Evolutionary conservation across 2,888 invertebrate genomes (phyloP).

Genomic region (Nesidiocoris tenuis): DNA sequence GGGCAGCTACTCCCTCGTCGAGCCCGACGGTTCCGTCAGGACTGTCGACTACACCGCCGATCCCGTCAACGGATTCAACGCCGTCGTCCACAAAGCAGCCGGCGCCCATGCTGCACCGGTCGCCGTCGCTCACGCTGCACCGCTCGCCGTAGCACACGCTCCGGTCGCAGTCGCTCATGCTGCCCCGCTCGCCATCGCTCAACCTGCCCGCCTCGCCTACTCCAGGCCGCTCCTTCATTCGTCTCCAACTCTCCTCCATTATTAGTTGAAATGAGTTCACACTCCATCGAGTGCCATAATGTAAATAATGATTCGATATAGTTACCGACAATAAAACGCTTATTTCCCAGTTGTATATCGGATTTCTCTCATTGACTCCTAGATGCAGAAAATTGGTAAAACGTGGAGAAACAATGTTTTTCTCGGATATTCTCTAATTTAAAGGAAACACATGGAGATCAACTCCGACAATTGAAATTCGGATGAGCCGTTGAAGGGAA

Average conservation of each 20-base stretch:
- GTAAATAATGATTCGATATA: background rate
- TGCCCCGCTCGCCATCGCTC: conserved; percentile 35
- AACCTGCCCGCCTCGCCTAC: conserved; percentile 34
- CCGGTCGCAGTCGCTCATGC: conserved; percentile 25
- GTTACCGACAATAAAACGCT: conserved; percentile 25
- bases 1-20: conserved; percentile 36
- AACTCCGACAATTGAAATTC: too few relatives aligned
- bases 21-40: conserved; percentile 35
- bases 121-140: conserved; percentile 33
- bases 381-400: too few relatives aligned
- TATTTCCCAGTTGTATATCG: too few relatives aligned
- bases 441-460: too few relatives aligned
- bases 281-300: background rate
- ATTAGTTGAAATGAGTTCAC: conserved; percentile 6
- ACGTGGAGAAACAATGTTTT: too few relatives aligned
- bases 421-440: too few relatives aligned
- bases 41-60: conserved; percentile 37
- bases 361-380: too few relatives aligned
- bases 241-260: conserved; percentile 9
- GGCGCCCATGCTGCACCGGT: conserved; percentile 26
- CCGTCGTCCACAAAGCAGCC: conserved; percentile 31
- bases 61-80: conserved; percentile 37
- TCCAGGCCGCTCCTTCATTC: conserved; percentile 34
- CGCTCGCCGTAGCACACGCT: conserved; percentile 30
- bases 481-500: too few relatives aligned